Percentiles rank a stretch among this genome's conserved stretches.
phyloP scores from a whole-genome alignment of 2,797 vertebrate genomes.

The Hybognathus amarus region DNA sequence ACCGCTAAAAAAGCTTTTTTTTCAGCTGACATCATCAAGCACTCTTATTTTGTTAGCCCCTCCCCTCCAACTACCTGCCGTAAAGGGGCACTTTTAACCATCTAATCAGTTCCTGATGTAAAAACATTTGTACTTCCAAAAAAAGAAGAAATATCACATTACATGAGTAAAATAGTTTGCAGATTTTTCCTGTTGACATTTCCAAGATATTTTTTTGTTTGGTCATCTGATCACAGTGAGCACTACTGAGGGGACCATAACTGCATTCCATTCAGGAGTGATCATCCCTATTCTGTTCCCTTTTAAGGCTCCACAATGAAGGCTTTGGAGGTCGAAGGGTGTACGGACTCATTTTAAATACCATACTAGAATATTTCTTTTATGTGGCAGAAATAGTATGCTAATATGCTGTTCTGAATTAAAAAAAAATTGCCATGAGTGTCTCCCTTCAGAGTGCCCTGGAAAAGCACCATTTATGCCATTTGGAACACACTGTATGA shows the following conservation, averaged over 20 bases:
- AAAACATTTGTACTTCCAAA: not conserved
- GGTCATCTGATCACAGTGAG: not conserved
- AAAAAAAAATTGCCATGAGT: not conserved
- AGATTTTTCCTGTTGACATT: conserved; percentile 18
- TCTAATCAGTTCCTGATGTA: not conserved
- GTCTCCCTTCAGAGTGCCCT: not conserved
- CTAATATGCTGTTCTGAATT: not conserved
- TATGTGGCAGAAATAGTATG: not conserved
- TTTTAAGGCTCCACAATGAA: not conserved
- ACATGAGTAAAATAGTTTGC: not conserved
- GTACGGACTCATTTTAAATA: not conserved
- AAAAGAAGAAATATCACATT: not conserved
- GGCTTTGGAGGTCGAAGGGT: not conserved
- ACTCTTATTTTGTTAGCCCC: not conserved
- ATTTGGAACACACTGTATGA: not conserved
- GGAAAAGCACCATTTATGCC: not conserved
- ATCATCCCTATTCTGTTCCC: not conserved
- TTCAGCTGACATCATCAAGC: not conserved
- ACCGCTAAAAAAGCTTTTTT: not conserved
- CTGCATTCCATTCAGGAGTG: not conserved
- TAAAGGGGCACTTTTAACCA: not conserved
- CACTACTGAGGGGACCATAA: not conserved
- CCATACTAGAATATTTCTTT: not conserved
- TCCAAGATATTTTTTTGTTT: not conserved
- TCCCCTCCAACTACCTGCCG: not conserved